Evolutionary conservation across 2,797 vertebrate species (phyloP).

Genomic region (Tangara arthus): DNA sequence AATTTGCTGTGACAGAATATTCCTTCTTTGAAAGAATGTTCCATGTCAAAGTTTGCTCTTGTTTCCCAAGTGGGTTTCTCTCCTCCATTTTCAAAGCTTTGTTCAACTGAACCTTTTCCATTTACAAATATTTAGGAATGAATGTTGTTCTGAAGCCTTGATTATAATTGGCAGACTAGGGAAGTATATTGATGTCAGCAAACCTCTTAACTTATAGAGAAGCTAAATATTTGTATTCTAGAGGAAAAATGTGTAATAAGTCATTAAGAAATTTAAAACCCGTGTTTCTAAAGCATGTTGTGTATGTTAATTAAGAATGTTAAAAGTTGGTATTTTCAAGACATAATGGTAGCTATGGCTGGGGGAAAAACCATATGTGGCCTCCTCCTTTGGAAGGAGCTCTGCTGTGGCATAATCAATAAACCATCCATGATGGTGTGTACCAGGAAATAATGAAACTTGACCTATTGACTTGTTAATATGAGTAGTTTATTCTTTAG

Average conservation of each 20-base stretch:
- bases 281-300: background rate
- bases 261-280: background rate
- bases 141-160: background rate
- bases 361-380: accelerated
- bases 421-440: background rate
- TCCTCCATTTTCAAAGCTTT: background rate
- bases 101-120: background rate
- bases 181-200: background rate
- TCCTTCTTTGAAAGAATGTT: background rate
- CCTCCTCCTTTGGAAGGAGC: background rate
- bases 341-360: background rate
- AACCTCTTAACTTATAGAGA: background rate
- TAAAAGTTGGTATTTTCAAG: background rate
- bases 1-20: background rate
- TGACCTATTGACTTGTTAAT: background rate
- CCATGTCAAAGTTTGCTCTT: accelerated
- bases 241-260: background rate
- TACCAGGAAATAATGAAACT: conserved; percentile 11
- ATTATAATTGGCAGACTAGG: background rate
- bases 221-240: background rate
- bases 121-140: background rate
- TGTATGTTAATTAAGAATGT: background rate
- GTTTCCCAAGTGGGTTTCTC: background rate
- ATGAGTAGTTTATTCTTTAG: background rate
- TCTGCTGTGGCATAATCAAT: background rate